Conservation (phyloP, 2,797 vertebrate species). For the Amniataba percoides region DNA sequence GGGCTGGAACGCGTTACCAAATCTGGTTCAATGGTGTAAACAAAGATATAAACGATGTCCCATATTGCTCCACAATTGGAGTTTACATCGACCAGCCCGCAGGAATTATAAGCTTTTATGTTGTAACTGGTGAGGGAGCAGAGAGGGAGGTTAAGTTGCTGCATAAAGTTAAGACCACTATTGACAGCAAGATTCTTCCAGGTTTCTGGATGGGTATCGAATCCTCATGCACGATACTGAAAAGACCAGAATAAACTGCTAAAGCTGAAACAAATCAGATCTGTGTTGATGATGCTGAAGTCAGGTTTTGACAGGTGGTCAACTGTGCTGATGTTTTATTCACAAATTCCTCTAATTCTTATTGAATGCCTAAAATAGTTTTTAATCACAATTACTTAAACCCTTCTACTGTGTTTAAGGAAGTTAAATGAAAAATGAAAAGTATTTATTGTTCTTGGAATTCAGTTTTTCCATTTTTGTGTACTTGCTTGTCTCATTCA, state of each 20-base stretch:
- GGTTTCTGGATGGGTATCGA: conserved; percentile 80
- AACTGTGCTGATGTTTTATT: background rate
- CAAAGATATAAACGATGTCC: conserved; percentile 57
- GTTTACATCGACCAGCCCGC: conserved; percentile 82
- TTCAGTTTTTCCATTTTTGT: conserved; percentile 34
- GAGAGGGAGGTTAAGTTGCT: conserved; percentile 71
- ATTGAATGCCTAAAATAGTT: background rate
- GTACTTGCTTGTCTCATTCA: background rate
- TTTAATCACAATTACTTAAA: background rate
- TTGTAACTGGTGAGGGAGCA: conserved; percentile 56
- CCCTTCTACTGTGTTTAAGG: background rate
- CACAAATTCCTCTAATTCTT: conserved; percentile 5
- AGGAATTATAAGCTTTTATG: conserved; percentile 79
- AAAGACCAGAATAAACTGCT: conserved; percentile 49
- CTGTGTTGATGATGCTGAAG: background rate
- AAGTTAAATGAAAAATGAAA: background rate
- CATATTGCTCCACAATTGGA: conserved; percentile 70
- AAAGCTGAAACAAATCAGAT: background rate
- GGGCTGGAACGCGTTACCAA: conserved; percentile 74
- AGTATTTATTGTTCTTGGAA: background rate
- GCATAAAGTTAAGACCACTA: conserved; percentile 60
- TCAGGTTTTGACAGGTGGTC: background rate
- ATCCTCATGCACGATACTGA: conserved; percentile 67
- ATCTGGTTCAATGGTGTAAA: conserved; percentile 75
- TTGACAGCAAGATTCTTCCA: conserved; percentile 75